These are phyloP conservation scores for Epizoanthus fatuus DNA, from an alignment of 92 coral and sea anemone species.

Conservation along the genomic window DNA sequence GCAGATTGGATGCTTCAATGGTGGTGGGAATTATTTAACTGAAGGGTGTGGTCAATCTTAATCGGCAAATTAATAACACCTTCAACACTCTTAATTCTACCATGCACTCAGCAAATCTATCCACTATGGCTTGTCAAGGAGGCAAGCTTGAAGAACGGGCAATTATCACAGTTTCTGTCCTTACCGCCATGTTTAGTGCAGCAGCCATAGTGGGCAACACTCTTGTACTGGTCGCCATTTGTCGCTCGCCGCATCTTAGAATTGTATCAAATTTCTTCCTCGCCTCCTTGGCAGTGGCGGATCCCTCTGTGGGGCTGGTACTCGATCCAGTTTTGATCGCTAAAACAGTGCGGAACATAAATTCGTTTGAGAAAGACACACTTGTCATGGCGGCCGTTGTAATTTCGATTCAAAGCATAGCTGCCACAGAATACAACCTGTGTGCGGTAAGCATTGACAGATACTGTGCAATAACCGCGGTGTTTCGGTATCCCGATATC, in stretches of 20 bases:
- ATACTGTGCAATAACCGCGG: slow-evolving; percentile 70
- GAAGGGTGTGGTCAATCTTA: neutral
- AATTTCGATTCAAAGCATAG: slow-evolving; percentile 75
- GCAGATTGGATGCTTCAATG: neutral
- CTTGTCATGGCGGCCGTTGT: too few species aligned
- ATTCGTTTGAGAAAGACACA: slow-evolving; percentile 67
- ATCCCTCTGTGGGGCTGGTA: slow-evolving; percentile 78
- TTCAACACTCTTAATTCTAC: neutral
- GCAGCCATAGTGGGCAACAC: slow-evolving; percentile 76
- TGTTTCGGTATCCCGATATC: slow-evolving; percentile 60
- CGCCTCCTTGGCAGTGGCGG: slow-evolving; percentile 83
- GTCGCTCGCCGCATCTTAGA: slow-evolving; percentile 70
- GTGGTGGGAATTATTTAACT: neutral
- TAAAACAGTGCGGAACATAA: slow-evolving; percentile 76
- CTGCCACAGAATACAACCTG: slow-evolving; percentile 75
- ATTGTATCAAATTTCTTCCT: slow-evolving; percentile 82
- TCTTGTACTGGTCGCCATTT: slow-evolving; percentile 68
- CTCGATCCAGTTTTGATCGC: slow-evolving; percentile 80
- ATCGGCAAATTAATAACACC: neutral
- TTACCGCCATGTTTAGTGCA: slow-evolving; percentile 67
- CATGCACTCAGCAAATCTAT: slow-evolving; percentile 16
- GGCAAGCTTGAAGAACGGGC: slow-evolving; percentile 71
- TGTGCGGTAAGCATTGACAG: slow-evolving; percentile 84
- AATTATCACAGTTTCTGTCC: slow-evolving; percentile 59
- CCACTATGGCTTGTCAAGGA: slow-evolving; percentile 1